Conservation (phyloP, 2,888 invertebrate genomes). For the Tortricodes alternella region DNA sequence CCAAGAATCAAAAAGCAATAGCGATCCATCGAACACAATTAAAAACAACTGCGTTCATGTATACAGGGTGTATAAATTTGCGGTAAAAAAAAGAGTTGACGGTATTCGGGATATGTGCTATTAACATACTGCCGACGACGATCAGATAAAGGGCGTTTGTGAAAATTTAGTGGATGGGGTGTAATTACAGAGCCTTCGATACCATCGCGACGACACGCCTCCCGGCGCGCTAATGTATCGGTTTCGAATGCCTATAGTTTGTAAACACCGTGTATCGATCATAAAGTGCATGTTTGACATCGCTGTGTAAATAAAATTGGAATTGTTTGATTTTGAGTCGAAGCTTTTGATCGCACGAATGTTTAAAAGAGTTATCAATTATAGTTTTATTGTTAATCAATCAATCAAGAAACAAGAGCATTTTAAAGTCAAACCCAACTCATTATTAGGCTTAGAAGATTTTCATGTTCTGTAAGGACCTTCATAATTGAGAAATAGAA, state of each 20-base stretch:
- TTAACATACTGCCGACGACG: conserved; percentile 67
- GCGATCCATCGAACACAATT: conserved; percentile 28
- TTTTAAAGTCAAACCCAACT: too few relatives aligned
- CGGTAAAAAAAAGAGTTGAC: conserved; percentile 49
- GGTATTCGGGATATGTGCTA: conserved; percentile 69
- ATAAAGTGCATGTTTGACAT: conserved; percentile 15
- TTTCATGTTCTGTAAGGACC: too few relatives aligned
- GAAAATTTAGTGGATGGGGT: conserved; percentile 74
- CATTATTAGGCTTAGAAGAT: too few relatives aligned
- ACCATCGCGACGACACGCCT: conserved; percentile 66
- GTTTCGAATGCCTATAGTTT: conserved; percentile 40
- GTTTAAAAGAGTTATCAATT: not conserved
- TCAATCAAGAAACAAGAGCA: too few relatives aligned
- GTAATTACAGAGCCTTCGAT: conserved; percentile 67
- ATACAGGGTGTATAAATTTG: conserved; percentile 26
- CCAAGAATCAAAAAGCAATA: conserved; percentile 7
- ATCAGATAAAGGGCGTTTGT: conserved; percentile 72
- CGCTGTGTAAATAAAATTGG: conserved; percentile 26
- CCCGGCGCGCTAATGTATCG: conserved; percentile 51
- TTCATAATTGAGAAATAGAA: too few relatives aligned
- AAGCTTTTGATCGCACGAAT: not conserved
- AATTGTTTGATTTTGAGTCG: not conserved
- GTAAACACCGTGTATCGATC: conserved; percentile 42
- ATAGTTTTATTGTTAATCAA: too few relatives aligned
- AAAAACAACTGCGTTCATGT: conserved; percentile 15